Percentiles rank a stretch among this genome's conserved stretches.
Conservation (phyloP, 1,140 invertebrate species). For the Bathynomus jamesi region DNA sequence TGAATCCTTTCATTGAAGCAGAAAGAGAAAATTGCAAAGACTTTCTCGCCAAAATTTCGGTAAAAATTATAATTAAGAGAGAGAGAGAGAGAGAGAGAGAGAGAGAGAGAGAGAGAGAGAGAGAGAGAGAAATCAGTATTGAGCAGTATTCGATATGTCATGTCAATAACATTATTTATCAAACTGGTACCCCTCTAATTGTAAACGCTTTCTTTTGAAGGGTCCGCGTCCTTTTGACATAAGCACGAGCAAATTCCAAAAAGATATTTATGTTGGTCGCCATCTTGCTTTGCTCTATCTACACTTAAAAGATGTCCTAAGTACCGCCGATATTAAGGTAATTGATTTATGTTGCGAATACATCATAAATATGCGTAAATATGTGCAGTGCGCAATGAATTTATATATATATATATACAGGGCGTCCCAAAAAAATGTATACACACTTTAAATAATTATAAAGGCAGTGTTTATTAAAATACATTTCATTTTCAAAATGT, state of each 20-base stretch:
- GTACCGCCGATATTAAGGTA: conserved; percentile 19
- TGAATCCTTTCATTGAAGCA: conserved; percentile 85
- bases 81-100: not conserved
- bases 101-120: not conserved
- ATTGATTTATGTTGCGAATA: no score
- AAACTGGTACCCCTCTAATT: not conserved
- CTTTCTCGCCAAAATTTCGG: conserved; percentile 80
- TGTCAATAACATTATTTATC: not conserved
- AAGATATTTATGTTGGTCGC: conserved; percentile 72
- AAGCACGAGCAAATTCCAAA: conserved; percentile 48
- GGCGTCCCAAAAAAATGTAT: no score
- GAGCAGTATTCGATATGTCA: no score
- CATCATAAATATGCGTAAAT: not conserved
- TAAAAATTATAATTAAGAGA: not conserved
- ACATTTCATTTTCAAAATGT: no score
- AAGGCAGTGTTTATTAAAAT: no score
- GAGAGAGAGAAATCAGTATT: not conserved
- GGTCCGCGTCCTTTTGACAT: conserved; percentile 6
- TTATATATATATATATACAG: not conserved
- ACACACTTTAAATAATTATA: no score
- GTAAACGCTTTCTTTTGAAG: not conserved
- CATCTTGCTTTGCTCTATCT: conserved; percentile 68
- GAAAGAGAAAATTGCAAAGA: conserved; percentile 84
- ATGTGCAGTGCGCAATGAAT: not conserved
- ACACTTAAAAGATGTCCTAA: conserved; percentile 46